Base-by-base conservation (phyloP, 2,113 vertebrate genomes). In the Vidua macroura region DNA sequence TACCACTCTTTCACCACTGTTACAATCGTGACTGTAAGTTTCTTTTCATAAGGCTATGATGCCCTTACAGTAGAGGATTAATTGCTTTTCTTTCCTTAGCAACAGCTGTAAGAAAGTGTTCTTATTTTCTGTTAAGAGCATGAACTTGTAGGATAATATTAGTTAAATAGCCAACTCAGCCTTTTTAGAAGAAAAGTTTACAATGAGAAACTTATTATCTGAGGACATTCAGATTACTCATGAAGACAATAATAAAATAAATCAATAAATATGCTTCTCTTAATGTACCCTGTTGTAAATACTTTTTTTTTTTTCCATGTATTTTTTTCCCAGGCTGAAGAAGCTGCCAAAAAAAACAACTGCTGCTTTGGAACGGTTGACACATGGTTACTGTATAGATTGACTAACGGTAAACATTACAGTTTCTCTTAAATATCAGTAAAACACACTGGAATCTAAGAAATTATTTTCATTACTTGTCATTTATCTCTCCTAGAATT, bases 341-440 rank as follows among this genome's bases (percentile, higher is more conserved):
- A 98, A 86, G 99, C 99, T 17, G 96, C 98, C 15, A 97, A 95
- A 92, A 98, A 99, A 86, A 98, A 95, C 23, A 98, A 98, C 83
- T 99, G 99, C 96, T 99, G 98, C 96, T 99, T 99, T 97, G 99
- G 99, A 75, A 99, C 99, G 25, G 84, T 99, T 69, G 99, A 99
- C 89, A 99, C 99, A 0, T 99, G 99, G 99, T 97, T 99, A 27
- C 96, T 99, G 59, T 97, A 99, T 90, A 99, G 98, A 92, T 98
- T 99, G 73, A 99, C 99, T 22, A 99, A 99, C 98, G 99, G 99
- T 98, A 79, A 97, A 59, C 35, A 20, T 58, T 62, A 17, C 35
- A 48, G 23, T 75, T 70, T 24, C 19, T 96, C 55, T 75, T 73
- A 81, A 72, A 43, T 73, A 60, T 48, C 63, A 80, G 4, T 43